A percentile compares a stretch with the other conserved stretches of the same genome.
Evolutionary conservation across 2,797 vertebrate species (phyloP).

Genomic region (Percopsis omiscomaycus): DNA sequence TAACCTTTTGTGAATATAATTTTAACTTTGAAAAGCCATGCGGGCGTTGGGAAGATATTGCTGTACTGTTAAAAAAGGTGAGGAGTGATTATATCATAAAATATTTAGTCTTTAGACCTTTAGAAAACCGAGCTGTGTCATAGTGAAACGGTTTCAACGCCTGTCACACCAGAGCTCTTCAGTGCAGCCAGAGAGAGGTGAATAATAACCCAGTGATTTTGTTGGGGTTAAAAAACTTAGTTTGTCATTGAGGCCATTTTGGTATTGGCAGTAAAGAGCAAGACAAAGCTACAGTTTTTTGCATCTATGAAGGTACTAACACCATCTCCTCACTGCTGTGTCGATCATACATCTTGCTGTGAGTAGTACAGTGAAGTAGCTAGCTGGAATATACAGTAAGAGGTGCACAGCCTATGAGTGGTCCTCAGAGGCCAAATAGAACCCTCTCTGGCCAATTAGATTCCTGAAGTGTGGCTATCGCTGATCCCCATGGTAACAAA

Average conservation of each 20-base stretch:
- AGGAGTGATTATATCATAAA: constrained; percentile 48
- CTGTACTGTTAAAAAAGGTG: constrained; percentile 1
- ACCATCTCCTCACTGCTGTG: constrained; percentile 38
- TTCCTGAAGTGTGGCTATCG: constrained; percentile 54
- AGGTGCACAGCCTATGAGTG: constrained; percentile 54
- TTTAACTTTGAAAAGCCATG: constrained; percentile 49
- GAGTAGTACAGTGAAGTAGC: constrained; percentile 59
- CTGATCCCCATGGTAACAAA: constrained; percentile 74
- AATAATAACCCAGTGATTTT: not conserved
- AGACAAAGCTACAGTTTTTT: not conserved
- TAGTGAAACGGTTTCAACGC: not conserved
- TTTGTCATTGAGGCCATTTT: not conserved
- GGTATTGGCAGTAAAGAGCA: not conserved
- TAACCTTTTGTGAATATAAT: constrained; percentile 71
- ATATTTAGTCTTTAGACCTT: constrained; percentile 42
- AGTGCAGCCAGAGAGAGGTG: not conserved
- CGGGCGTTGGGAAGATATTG: not conserved
- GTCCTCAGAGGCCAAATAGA: constrained; percentile 64
- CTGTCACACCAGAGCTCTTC: not conserved
- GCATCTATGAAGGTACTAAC: constrained; percentile 18
- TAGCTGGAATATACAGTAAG: constrained; percentile 47
- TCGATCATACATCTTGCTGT: constrained; percentile 46
- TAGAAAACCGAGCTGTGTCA: constrained; percentile 31
- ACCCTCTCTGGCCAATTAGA: constrained; percentile 65
- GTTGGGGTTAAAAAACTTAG: not conserved